Conservation (phyloP, 2,113 vertebrate genomes). For the Seriola rivoliana region DNA sequence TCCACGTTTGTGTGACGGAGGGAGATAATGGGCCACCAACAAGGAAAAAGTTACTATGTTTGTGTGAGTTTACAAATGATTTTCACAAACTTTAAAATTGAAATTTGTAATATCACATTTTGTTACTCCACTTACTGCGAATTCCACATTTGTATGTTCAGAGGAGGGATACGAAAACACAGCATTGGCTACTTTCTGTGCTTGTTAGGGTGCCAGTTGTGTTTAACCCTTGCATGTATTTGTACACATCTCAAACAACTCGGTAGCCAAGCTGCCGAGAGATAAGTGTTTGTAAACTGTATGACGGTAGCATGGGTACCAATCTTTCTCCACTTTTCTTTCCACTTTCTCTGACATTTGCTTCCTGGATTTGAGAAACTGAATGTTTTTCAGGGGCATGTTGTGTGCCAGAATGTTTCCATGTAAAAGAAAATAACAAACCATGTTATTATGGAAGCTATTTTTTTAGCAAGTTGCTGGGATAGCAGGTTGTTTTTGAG, state of each 20-base stretch:
- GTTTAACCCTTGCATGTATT: not conserved
- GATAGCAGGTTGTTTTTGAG: not conserved
- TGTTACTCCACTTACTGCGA: not conserved
- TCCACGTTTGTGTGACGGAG: constrained; percentile 6
- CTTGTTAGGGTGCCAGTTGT: not conserved
- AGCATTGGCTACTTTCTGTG: not conserved
- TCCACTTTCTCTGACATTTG: constrained; percentile 7
- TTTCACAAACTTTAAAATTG: not conserved
- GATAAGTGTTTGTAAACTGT: constrained; percentile 24
- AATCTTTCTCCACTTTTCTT: constrained; percentile 35
- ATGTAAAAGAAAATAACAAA: not conserved
- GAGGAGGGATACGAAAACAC: constrained; percentile 8
- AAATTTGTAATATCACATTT: constrained; percentile 6
- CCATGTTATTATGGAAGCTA: not conserved
- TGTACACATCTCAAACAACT: constrained; percentile 20
- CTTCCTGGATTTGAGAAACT: not conserved
- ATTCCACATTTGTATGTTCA: not conserved
- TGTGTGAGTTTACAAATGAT: not conserved
- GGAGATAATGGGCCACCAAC: not conserved
- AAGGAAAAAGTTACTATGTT: constrained; percentile 8
- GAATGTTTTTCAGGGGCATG: not conserved
- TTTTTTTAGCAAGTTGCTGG: not conserved
- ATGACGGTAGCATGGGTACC: constrained; percentile 3
- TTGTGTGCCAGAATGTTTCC: not conserved
- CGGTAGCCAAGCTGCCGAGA: not conserved